phyloP scores from a whole-genome alignment of 1,140 invertebrate genomes.

The Zaprionus davidi region DNA sequence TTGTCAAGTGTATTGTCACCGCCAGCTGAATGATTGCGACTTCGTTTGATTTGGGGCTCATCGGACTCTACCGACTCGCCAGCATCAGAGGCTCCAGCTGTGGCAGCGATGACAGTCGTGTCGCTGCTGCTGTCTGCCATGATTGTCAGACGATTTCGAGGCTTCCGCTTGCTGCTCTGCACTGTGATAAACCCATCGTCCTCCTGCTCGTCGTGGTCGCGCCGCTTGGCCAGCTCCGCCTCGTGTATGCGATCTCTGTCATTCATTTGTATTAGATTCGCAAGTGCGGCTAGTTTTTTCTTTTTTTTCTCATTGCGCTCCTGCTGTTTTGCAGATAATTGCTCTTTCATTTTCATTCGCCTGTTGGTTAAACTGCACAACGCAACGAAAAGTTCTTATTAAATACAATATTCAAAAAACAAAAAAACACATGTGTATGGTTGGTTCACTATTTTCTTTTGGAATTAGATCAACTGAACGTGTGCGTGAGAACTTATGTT shows the following conservation, averaged over 20 bases:
- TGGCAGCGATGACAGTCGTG: not conserved
- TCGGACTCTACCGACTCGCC: constrained; percentile 17
- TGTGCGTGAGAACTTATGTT: not conserved
- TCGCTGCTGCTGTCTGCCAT: constrained; percentile 33
- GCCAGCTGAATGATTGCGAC: constrained; percentile 44
- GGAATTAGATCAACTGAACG: constrained; percentile 1
- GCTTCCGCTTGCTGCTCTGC: constrained; percentile 58
- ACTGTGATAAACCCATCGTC: constrained; percentile 67
- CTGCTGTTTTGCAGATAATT: constrained; percentile 84
- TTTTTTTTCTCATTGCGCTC: constrained; percentile 87
- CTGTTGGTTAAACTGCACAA: constrained; percentile 56
- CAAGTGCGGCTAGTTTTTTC: constrained; percentile 87
- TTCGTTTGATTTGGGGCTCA: constrained; percentile 49
- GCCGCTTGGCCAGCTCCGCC: constrained; percentile 47
- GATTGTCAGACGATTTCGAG: constrained; percentile 58
- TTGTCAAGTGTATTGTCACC: constrained; percentile 53
- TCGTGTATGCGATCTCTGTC: constrained; percentile 85
- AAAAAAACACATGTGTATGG: constrained; percentile 46
- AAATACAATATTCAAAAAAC: constrained; percentile 4
- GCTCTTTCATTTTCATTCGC: constrained; percentile 67
- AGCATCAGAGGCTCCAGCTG: not conserved
- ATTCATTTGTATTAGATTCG: constrained; percentile 87
- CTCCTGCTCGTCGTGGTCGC: constrained; percentile 35
- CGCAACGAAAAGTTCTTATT: constrained; percentile 16
- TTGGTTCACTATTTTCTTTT: constrained; percentile 9